Evolutionary conservation across 2,888 invertebrate genomes (phyloP), one percentile per base, ranked within the genome.

Genomic region (Limenitis camilla): DNA sequence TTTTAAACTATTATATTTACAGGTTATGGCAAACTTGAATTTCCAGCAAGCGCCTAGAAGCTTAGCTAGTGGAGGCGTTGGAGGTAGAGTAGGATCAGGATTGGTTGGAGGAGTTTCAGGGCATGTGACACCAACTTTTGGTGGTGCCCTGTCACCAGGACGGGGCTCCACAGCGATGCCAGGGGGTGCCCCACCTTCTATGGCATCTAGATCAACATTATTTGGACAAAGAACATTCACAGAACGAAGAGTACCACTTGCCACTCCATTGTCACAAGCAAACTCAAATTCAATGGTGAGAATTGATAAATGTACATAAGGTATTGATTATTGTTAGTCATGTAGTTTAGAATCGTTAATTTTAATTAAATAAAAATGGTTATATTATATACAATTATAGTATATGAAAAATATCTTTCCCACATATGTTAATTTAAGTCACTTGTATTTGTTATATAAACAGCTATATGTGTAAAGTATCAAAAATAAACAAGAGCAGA

Each of bases 11-110:
- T 30, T 42, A 39, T 52, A 50, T 83, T n/a, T 77, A 9, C 86
- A 90, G 94, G 94, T 92, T 92, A 95, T 96, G 95, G 95, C 95
- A 90, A 95, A 95, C 91, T 91, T 95, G 92, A 95, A 95, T 90
- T 94, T 95, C 89, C 93, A 93, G 86, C 93, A 93, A 89, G 92
- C 93, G 71, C 94, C 95, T 86, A 92, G 95, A 89, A 95, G 93
- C 90, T 92, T 95, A 89, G 93, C 94, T 82, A 93, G 93, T 85
- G 92, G 88, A 67, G 82, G 88, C 56, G 84, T 87, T 58, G 85
- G 86, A 40, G 77, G 89, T 73, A 76, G 90, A 71, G 86, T 86
- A 38, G 76, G 86, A 63, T 79, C 92, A 61, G 94, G 94, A 75
- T 91, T 94, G 79, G 95, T 93, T 81, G 93, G 93, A 71, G 93